Percentiles rank a stretch among this genome's conserved stretches.
Conservation (phyloP, 2,888 invertebrate species). For the Petrolisthes manimaculis region DNA sequence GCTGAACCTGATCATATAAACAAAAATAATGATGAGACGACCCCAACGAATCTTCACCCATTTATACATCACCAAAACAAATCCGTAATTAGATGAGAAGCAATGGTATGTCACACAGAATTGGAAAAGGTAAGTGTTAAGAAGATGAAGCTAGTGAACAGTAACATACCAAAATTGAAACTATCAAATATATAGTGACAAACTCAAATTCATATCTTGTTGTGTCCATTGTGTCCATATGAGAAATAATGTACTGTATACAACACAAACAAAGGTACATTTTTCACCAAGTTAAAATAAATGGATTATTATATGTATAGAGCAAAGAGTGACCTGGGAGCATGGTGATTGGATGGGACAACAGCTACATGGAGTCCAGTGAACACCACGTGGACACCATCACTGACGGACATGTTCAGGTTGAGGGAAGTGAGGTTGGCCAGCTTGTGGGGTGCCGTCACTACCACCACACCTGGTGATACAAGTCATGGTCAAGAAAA, state of each 20-base stretch:
- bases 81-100: too few relatives aligned
- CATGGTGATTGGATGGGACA: constrained; percentile 80
- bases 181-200: too few relatives aligned
- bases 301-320: constrained; percentile 6
- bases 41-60: too few relatives aligned
- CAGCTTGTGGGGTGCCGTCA: constrained; percentile 85
- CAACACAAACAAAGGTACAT: neutral
- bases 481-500: too few relatives aligned
- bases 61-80: neutral
- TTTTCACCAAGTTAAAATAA: constrained; percentile 2
- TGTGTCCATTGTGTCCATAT: neutral
- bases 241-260: neutral
- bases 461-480: constrained; percentile 77
- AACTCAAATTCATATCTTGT: neutral
- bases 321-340: constrained; percentile 51
- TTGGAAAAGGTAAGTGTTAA: neutral
- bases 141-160: neutral
- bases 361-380: constrained; percentile 81
- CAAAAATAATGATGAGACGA: too few relatives aligned
- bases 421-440: constrained; percentile 82
- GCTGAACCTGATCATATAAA: constrained; percentile 40
- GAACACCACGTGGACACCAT: constrained; percentile 88
- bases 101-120: too few relatives aligned
- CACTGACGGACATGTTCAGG: constrained; percentile 87
- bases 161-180: neutral